Conservation (phyloP, 1,140 invertebrate genomes). For the Chionoecetes opilio region DNA sequence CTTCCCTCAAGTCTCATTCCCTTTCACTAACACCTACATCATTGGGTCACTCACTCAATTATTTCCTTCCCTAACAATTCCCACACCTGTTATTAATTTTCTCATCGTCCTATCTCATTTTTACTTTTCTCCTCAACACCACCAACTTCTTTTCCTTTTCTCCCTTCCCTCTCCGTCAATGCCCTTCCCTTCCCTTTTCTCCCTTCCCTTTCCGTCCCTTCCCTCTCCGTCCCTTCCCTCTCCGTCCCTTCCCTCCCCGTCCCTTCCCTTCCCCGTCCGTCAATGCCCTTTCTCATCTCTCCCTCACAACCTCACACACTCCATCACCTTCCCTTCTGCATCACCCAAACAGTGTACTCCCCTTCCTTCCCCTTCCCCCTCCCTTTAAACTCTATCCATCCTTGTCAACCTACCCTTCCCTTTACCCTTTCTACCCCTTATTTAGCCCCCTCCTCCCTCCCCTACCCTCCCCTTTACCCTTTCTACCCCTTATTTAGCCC, state of each 20-base stretch:
- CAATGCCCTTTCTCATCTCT: too few relatives aligned
- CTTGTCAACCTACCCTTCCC: too few relatives aligned
- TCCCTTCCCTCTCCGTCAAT: background rate
- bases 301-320: too few relatives aligned
- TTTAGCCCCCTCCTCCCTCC: background rate
- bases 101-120: background rate
- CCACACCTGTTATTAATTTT: background rate
- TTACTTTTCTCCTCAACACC: background rate
- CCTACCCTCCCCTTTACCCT: background rate
- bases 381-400: too few relatives aligned
- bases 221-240: background rate
- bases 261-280: too few relatives aligned
- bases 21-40: background rate
- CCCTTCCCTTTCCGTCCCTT: background rate
- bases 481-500: background rate
- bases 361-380: too few relatives aligned
- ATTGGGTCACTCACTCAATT: too few relatives aligned
- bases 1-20: background rate
- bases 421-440: too few relatives aligned
- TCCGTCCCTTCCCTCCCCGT: background rate
- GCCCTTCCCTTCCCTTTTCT: background rate
- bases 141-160: background rate
- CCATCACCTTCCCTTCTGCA: too few relatives aligned
- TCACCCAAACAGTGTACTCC: too few relatives aligned
- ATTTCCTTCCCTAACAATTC: background rate